Conservation (phyloP, 2,113 vertebrate species). For the Aspiorhynchus laticeps region DNA sequence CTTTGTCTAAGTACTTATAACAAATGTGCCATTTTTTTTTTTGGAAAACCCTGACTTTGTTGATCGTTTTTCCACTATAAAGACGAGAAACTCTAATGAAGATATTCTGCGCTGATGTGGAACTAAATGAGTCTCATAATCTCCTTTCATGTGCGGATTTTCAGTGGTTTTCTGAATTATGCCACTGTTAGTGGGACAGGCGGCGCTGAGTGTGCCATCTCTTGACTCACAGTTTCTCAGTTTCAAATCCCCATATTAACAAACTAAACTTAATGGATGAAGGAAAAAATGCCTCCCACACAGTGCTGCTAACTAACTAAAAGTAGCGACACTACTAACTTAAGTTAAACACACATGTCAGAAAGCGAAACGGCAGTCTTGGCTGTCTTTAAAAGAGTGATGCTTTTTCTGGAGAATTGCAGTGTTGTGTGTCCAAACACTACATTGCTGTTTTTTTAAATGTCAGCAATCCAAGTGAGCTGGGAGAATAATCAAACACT, state of each 20-base stretch:
- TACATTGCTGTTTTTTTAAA: not conserved
- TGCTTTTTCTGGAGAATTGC: not conserved
- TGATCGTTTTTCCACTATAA: conserved; percentile 3
- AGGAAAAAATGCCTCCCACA: not conserved
- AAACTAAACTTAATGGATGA: conserved; percentile 32
- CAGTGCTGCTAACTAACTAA: not conserved
- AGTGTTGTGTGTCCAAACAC: conserved; percentile 12
- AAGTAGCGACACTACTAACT: not conserved
- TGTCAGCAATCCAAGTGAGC: not conserved
- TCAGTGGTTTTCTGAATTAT: conserved; percentile 19
- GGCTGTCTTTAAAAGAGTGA: not conserved
- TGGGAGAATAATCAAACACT: not conserved
- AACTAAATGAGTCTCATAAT: conserved; percentile 20
- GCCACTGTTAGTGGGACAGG: conserved; percentile 35
- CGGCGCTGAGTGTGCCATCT: not conserved
- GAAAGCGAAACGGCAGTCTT: not conserved
- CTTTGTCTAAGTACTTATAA: not conserved
- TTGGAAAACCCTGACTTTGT: not conserved
- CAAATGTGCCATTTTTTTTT: conserved; percentile 11
- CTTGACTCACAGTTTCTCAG: not conserved
- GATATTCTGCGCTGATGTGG: conserved; percentile 18
- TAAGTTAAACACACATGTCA: not conserved
- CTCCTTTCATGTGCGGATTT: not conserved
- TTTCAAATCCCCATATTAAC: conserved; percentile 37
- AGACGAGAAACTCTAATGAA: conserved; percentile 9